A percentile compares a stretch with the other conserved stretches of the same genome.
phyloP scores from a whole-genome alignment of 2,113 vertebrate genomes.

The Oxygymnocypris stewartii region DNA sequence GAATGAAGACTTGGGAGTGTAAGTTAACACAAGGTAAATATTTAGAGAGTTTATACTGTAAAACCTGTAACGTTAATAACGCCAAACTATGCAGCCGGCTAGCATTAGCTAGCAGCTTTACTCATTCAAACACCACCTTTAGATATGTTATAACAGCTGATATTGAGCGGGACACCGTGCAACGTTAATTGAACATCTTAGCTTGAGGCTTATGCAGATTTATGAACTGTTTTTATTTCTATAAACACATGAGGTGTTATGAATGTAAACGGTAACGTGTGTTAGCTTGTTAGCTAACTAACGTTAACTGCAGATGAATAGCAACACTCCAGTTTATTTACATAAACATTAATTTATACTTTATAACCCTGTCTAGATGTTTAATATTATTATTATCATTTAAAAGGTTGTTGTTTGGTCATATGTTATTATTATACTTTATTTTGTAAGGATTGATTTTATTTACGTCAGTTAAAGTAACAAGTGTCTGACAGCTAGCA shows the following conservation, averaged over 20 bases:
- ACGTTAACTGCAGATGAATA: neutral
- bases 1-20: neutral
- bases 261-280: neutral
- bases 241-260: neutral
- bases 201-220: neutral
- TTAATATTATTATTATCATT: neutral
- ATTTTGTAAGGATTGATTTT: neutral
- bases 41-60: neutral
- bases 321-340: neutral
- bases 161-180: too few relatives aligned
- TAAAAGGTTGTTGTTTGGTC: neutral
- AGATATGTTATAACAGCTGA: neutral
- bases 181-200: neutral
- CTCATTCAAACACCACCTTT: neutral
- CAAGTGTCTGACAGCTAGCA: neutral
- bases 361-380: too few relatives aligned
- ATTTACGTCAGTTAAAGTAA: neutral
- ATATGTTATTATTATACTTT: neutral
- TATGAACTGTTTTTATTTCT: neutral
- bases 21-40: constrained; percentile 10
- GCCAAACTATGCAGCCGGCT: neutral
- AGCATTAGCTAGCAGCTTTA: constrained; percentile 23
- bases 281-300: constrained; percentile 28
- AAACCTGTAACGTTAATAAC: neutral
- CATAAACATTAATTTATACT: neutral